Base-by-base conservation (phyloP, 2,888 invertebrate species). In the Drosophila nr. medialis region DNA sequence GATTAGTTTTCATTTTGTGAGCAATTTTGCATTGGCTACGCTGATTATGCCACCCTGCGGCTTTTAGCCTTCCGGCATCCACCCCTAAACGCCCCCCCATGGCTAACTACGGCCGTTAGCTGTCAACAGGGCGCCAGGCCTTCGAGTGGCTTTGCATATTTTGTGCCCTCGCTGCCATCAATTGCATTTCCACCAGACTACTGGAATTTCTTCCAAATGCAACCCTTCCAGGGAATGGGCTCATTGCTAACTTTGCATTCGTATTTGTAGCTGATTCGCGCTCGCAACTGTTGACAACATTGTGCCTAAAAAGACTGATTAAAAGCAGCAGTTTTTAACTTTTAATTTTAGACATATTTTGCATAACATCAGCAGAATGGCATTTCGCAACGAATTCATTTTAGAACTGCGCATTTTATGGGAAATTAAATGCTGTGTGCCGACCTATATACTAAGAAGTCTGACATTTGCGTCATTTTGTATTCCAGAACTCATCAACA, bases 1-100 rank as follows among this genome's bases (percentile, higher is more conserved):
- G 90, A 89, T 89, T 89, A 90, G 90, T 90, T 90, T 89, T 88
- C 86, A 89, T 90, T 89, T 90, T 81, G 79, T 62, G 74, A 67
- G 63, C 83, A 74, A 79, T 86, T 89, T 86, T 78, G 82, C 80
- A 89, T 86, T 82, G 83, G 72, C 65, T 74, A 67, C 85, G 70
- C 85, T 84, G 89, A 89, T 85, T 85, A 87, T 84, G 72, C 80
- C 60, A 45, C 70, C 64, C 71, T 54, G 42, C 48, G 61, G 55
- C 45, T 49, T 69, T 58, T 51, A 49, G 13, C 60, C 40, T 21
- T 42, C 40, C 24, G 56, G 32, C 56, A 38, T 34, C 32, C 18
- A 15, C 15, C 45, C 8, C 4, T 45, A 45, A 2, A 15, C 30
- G 15, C 10, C 32, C 24, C 4, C 64, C 55, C 55, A 13, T 30